Base-by-base conservation (phyloP, 2,113 vertebrate genomes). In the Catharus bicknelli region DNA sequence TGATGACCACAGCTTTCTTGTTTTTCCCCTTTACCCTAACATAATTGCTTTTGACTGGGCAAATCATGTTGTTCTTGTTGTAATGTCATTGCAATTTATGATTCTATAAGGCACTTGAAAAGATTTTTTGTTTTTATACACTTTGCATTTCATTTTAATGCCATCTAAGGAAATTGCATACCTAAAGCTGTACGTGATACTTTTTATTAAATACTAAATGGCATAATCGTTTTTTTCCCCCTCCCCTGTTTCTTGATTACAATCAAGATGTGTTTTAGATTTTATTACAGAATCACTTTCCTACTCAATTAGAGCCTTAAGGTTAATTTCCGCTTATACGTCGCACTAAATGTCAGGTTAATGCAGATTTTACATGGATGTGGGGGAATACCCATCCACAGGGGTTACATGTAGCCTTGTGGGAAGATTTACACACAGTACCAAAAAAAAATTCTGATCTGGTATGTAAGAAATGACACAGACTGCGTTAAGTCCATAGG, bases 101-200 rank as follows among this genome's bases (percentile, higher is more conserved):
- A 92, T 95, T 97, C 94, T 54, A 83, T 95, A 95, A 95, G 91
- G 72, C 76, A 88, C 48, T 92, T 91, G 86, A 94, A 93, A 93
- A 94, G 90, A 93, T 88, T 96, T 85, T 96, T 96, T 96, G 93
- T 7, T 86, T 90, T 91, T 89, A 93, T 94, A 90, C 86, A 34
- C 34, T 95, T 97, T 93, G 59, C 84, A 97, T 97, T 97, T 97
- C 62, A 88, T 96, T 97, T 96, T 94, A 96, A 94, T 94, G 64
- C 34, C 51, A 76, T 36, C 59, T 58, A 84, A 96, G 83, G 87
- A 97, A 97, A 97, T 97, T 93, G 90, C 75, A 82, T 96, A 94
- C 59, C 55, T 95, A 89, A 82, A 96, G 48, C 53, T 91, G 48
- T 75, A 79, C 19, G 6, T 77, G 70, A 43, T 93, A 83, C 68